phyloP scores from a whole-genome alignment of 2,888 invertebrate genomes.

The Mythimna pallens region DNA sequence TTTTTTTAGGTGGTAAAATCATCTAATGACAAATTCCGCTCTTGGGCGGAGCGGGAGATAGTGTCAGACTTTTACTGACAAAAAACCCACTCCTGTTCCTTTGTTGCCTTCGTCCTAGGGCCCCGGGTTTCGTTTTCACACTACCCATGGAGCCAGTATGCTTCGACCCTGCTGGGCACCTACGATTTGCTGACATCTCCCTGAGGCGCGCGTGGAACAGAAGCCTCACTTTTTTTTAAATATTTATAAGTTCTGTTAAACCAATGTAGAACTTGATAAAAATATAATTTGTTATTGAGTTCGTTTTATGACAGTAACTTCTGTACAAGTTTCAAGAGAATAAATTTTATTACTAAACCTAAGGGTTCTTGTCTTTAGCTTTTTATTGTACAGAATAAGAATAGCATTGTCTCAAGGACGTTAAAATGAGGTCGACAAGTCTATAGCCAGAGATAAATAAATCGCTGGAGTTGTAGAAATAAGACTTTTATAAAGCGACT shows the following conservation, averaged over 20 bases:
- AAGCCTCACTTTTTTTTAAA: not conserved
- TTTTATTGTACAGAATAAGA: slow-evolving; percentile 44
- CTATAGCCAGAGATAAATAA: slow-evolving; percentile 12
- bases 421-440: slow-evolving; percentile 26
- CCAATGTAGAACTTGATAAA: slow-evolving; percentile 4
- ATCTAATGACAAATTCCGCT: too few relatives aligned
- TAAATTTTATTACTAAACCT: slow-evolving; percentile 26
- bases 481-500: not conserved
- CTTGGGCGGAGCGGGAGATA: too few relatives aligned
- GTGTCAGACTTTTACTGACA: too few relatives aligned
- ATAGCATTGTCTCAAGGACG: slow-evolving; percentile 44
- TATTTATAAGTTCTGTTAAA: not conserved
- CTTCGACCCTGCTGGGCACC: too few relatives aligned
- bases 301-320: slow-evolving; percentile 6
- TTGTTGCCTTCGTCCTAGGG: too few relatives aligned
- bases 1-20: too few relatives aligned
- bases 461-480: slow-evolving; percentile 7
- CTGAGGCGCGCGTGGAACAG: too few relatives aligned
- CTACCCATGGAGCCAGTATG: too few relatives aligned
- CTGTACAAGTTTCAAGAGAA: slow-evolving; percentile 18
- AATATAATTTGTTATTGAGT: slow-evolving; percentile 1
- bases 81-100: too few relatives aligned
- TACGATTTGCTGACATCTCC: too few relatives aligned
- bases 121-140: too few relatives aligned
- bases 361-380: slow-evolving; percentile 20